Evolutionary conservation across 1,140 invertebrate genomes (phyloP).

Genomic region (Temnothorax longispinosus): DNA sequence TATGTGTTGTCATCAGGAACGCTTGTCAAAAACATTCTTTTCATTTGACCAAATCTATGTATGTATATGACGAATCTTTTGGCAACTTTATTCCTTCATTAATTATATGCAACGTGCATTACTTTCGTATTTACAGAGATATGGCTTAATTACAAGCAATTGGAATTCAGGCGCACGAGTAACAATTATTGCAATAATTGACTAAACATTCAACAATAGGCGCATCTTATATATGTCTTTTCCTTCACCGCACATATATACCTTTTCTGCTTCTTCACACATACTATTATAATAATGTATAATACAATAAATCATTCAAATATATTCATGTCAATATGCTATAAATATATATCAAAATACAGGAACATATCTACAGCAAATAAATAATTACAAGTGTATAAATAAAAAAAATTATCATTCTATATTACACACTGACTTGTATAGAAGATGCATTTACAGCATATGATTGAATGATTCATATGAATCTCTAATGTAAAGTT

Average conservation of each 20-base stretch:
- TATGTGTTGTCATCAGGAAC: no score
- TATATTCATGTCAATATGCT: slow-evolving; percentile 2
- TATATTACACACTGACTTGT: slow-evolving; percentile 13
- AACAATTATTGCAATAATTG: slow-evolving; percentile 52
- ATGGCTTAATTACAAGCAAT: slow-evolving; percentile 45
- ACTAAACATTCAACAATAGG: slow-evolving; percentile 45
- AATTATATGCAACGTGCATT: slow-evolving; percentile 41
- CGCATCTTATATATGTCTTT: slow-evolving; percentile 10
- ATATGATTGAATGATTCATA: background rate
- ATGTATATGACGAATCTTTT: slow-evolving; percentile 27
- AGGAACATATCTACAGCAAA: slow-evolving; percentile 23
- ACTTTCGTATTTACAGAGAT: slow-evolving; percentile 39
- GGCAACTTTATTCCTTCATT: slow-evolving; percentile 50
- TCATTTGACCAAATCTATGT: background rate
- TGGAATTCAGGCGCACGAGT: slow-evolving; percentile 25
- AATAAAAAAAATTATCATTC: slow-evolving; percentile 19
- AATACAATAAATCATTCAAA: slow-evolving; percentile 10
- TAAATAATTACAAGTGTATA: slow-evolving; percentile 29
- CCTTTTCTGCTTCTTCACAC: background rate
- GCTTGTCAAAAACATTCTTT: no score
- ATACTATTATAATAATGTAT: background rate
- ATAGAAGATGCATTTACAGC: background rate
- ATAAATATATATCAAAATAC: slow-evolving; percentile 23
- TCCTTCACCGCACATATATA: background rate
- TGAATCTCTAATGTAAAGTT: background rate